phyloP scores from a whole-genome alignment of 2,113 vertebrate species.

The Aspiorhynchus laticeps region DNA sequence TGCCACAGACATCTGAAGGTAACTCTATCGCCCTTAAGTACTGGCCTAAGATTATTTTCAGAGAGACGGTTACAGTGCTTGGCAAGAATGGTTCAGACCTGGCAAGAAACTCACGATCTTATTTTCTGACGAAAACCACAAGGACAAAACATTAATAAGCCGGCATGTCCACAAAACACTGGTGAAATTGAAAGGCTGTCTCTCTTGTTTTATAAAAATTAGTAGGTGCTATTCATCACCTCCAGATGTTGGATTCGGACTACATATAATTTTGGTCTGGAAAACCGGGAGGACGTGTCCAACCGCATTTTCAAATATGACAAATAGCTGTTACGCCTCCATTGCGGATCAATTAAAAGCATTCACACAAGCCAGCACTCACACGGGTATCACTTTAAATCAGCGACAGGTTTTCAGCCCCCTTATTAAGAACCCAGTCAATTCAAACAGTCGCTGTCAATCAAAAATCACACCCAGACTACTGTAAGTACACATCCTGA shows the following conservation, averaged over 20 bases:
- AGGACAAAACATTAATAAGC: conserved; percentile 26
- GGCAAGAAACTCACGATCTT: not conserved
- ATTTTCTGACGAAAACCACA: conserved; percentile 31
- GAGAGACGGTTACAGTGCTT: conserved; percentile 9
- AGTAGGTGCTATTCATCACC: conserved; percentile 31
- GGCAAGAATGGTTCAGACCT: not conserved
- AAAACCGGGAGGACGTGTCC: conserved; percentile 19
- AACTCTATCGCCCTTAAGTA: conserved; percentile 7
- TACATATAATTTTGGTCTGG: conserved; percentile 37
- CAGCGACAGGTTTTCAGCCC: conserved; percentile 11
- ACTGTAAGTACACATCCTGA: not conserved
- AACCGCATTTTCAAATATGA: conserved; percentile 33
- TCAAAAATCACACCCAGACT: conserved; percentile 37
- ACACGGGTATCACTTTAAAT: conserved; percentile 25
- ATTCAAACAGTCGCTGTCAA: conserved; percentile 25
- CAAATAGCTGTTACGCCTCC: conserved; percentile 21
- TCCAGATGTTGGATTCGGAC: conserved; percentile 38
- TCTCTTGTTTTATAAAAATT: conserved; percentile 17
- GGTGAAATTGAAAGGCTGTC: conserved; percentile 28
- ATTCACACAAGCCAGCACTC: conserved; percentile 5
- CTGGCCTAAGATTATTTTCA: conserved; percentile 22
- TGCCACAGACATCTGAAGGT: not conserved
- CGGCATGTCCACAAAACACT: conserved; percentile 14
- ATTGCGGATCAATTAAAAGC: conserved; percentile 31
- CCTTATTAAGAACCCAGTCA: conserved; percentile 7